Base-by-base conservation (phyloP, 2,113 vertebrate genomes). In the Tragulus kanchil region DNA sequence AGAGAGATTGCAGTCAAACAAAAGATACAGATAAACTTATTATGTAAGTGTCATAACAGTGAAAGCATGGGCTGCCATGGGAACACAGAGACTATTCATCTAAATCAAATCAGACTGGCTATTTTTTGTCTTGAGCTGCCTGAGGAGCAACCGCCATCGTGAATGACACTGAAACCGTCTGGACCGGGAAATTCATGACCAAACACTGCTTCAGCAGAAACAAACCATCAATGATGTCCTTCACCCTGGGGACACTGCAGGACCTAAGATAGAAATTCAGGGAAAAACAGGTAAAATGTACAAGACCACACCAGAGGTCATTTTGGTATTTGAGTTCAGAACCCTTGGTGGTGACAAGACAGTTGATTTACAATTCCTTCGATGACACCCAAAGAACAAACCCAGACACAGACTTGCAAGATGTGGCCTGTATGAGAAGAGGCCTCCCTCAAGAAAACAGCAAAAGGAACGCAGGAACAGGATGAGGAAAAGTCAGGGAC, bases 281-380 rank as follows among this genome's bases (percentile, higher is more conserved):
- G 28, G 1, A 50, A 81, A 75, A 65, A 6, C 19, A 89, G 13
- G 52, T 61, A 25, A 69, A 52, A 45, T 28, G 61, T 67, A 54
- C 17, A 67, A 45, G 45, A 65, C 4, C 7, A 61, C 67, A 65
- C 31, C 14, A 67, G 61, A n/a, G 7, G n/a, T 61, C 25, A 84
- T 50, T 59, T 94, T 56, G n/a, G 78, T 25, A 21, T 26, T 61
- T 89, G 95, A 25, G 69, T 69, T 50, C 25, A 85, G 59, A 95
- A 59, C 52, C 42, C 61, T 93, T 77, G 52, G 61, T 42, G 42
- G 65, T 31, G 36, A 77, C 36, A n/a, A 65, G 85, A 75, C 89
- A 65, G 48, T 11, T 92, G 28, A 52, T 75, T 85, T 50, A 58
- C 13, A 5, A 1, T 52, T 54, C 54, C 48, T 58, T 67, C 21